Evolutionary conservation across 2,113 vertebrate genomes (phyloP).

Genomic region (Takifugu flavidus): DNA sequence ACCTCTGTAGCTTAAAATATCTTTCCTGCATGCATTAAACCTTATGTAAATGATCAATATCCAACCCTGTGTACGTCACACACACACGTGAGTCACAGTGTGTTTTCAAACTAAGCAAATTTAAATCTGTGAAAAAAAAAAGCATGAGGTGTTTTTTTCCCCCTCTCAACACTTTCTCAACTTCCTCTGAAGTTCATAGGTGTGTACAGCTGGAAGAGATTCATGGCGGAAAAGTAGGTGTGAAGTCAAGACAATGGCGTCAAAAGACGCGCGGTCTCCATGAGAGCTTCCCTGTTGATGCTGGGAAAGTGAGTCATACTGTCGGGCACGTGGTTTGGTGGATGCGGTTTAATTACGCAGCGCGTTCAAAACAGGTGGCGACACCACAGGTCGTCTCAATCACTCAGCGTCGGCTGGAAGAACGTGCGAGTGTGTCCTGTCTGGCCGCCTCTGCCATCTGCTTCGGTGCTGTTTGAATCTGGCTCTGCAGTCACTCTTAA

Average conservation of each 20-base stretch:
- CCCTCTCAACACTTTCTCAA: neutral
- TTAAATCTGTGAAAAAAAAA: slow-evolving; percentile 23
- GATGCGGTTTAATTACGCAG: slow-evolving; percentile 65
- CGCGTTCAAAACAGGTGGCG: slow-evolving; percentile 66
- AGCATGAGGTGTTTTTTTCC: slow-evolving; percentile 1
- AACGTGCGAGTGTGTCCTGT: slow-evolving; percentile 45
- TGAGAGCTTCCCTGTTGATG: slow-evolving; percentile 38
- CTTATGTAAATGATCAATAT: slow-evolving; percentile 29
- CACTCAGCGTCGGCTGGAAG: slow-evolving; percentile 43
- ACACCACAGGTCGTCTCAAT: slow-evolving; percentile 61
- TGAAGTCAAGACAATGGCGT: slow-evolving; percentile 14
- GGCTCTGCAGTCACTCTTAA: slow-evolving; percentile 62
- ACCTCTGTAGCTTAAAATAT: neutral
- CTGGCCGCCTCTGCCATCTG: slow-evolving; percentile 62
- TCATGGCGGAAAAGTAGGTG: slow-evolving; percentile 4
- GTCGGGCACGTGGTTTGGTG: slow-evolving; percentile 41
- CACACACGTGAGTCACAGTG: slow-evolving; percentile 29
- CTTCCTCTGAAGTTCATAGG: slow-evolving; percentile 2
- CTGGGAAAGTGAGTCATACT: slow-evolving; percentile 59
- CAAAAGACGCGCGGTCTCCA: slow-evolving; percentile 20
- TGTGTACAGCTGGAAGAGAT: slow-evolving; percentile 17
- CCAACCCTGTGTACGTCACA: slow-evolving; percentile 12
- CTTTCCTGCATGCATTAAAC: neutral
- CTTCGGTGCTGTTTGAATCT: slow-evolving; percentile 44
- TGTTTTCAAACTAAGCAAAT: slow-evolving; percentile 11